Conservation (phyloP, 2,113 vertebrate species). For the Cariama cristata region DNA sequence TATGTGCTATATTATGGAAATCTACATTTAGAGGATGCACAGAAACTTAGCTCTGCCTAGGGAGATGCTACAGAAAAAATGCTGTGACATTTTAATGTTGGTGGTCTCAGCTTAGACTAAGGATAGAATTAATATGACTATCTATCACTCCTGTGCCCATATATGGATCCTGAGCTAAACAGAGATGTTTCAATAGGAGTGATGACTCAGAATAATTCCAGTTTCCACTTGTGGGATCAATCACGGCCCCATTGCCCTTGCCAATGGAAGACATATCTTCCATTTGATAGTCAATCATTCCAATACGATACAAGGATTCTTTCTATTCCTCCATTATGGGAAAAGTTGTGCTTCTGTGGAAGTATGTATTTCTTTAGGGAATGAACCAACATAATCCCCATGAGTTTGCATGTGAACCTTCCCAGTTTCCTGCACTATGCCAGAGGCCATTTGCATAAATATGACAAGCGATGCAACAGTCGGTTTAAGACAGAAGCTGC, state of each 20-base stretch:
- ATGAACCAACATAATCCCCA: background rate
- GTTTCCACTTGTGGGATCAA: background rate
- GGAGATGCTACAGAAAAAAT: background rate
- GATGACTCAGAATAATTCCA: background rate
- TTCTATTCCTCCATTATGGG: background rate
- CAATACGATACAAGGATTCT: background rate
- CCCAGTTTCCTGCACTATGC: fast-evolving
- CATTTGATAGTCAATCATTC: background rate
- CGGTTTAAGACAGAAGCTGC: background rate
- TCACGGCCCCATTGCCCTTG: background rate
- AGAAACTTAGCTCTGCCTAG: background rate
- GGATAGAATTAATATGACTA: background rate
- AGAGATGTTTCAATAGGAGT: background rate
- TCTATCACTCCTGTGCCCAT: background rate
- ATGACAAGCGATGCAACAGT: background rate
- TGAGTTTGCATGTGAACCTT: background rate
- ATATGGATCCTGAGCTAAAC: background rate
- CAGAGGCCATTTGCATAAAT: background rate
- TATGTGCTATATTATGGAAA: background rate
- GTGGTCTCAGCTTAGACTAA: background rate
- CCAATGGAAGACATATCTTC: background rate
- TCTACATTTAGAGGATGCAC: background rate
- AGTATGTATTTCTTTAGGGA: background rate
- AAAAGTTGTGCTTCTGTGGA: background rate
- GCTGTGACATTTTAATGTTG: background rate